Evolutionary conservation across 1,140 invertebrate genomes (phyloP), one percentile per base, ranked within the genome.

Genomic region (Drosophila miranda): DNA sequence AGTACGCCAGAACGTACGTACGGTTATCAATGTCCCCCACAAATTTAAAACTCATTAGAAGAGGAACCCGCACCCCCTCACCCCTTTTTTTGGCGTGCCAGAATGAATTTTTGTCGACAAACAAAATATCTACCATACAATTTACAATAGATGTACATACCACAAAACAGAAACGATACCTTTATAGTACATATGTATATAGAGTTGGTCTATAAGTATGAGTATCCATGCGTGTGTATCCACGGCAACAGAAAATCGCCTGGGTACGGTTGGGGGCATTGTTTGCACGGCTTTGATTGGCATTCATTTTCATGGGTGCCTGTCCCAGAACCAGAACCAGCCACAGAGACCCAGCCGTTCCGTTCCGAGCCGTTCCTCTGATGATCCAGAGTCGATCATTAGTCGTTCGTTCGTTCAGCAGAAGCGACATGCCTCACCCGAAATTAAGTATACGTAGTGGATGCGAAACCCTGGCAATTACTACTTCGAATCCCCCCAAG

Each of bases 251-350:
- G 50, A 30, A 67, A 81, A 73, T 68, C 30, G 58, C 7, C 43
- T 59, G 68, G 78, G 78, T 68, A 78, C 43, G 78, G 78, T 57
- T 60, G 16, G 44, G 57, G 28, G 60, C 57, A 58, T 72, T 80
- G 44, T 38, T 38, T 68, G 13, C 19, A 19, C 19, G 19, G 19
- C 19, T 19, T 19, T 19, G 19, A 19, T 19, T 19, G 19, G 49
- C 41, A 44, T 30, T 21, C 13, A 43, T 28, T 38, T n/a, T 23
- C 30, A 34, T 34, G 30, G 8, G 30, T 34, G 8, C 9, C 3
- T 3, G 30, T 34, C 30, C 30, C 30, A 38, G 34, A 38, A n/a
- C n/a, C n/a, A n/a, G n/a, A n/a, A 38, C 5, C 11, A 13, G 34
- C 9, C 34, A 38, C 28, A 26, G 8, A 19, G 19, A 1, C 14